Base-by-base conservation (phyloP, 2,113 vertebrate species). In the Nothocercus nigrocapillus region DNA sequence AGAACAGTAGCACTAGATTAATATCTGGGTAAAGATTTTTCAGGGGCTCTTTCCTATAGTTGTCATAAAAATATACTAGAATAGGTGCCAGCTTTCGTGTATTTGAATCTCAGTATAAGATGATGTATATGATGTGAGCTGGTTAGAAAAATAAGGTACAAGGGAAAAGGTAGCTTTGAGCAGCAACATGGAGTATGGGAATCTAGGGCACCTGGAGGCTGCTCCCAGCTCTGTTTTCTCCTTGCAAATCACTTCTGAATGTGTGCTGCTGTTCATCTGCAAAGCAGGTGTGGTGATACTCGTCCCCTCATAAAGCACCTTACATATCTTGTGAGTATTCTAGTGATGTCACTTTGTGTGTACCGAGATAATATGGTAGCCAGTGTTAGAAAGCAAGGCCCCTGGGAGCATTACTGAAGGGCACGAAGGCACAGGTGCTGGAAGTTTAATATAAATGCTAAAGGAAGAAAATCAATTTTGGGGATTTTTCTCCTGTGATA, bases 311-410 rank as follows among this genome's bases (percentile, higher is more conserved):
- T n/a, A 56, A 45, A 69, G 16, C 11, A 4, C 13, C 36, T 32
- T 16, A 2, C 15, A 7, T 17, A 19, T 68, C 42, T 5, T 19
- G 20, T 74, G 47, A 22, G 42, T 6, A 38, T 27, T 1, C 34
- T 49, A 17, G 13, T 13, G 5, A 0, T 64, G 49, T n/a, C 21
- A 53, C n/a, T 49, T 53, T 2, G 9, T 1, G 3, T 1, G 5
- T 16, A 3, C 1, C 24, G 2, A 38, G 69, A 42, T 16, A 67
- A 44, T 47, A 16, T 6, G 59, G 12, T 1, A n/a, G 51, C 36
- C 66, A 44, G 10, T 18, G 38, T 5, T 25, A 45, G 51, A 20
- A 38, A 40, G 51, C 88, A 32, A 13, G n/a, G 36, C 76, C 34
- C 22, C 34, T 63, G 19, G 16, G 16, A 63, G 5, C 18, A 4